phyloP scores from a whole-genome alignment of 2,113 vertebrate genomes.

The Petromus typicus region DNA sequence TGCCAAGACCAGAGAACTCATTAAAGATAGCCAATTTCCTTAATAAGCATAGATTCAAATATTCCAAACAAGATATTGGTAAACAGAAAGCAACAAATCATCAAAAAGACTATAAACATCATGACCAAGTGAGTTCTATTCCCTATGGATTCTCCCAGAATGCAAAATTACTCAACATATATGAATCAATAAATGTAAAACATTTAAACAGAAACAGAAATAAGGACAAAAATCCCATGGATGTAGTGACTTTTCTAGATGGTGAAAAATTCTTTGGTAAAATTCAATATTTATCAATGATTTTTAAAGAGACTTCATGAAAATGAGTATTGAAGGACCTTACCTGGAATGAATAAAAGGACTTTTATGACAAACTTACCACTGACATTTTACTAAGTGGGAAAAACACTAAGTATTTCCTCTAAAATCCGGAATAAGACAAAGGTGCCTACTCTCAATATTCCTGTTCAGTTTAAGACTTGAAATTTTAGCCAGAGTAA shows the following conservation, averaged over 20 bases:
- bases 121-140: neutral
- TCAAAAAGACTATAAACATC: neutral
- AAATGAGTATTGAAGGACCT: neutral
- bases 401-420: neutral
- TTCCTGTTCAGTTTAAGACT: neutral
- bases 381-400: neutral
- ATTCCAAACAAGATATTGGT: neutral
- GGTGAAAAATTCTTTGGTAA: neutral
- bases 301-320: neutral
- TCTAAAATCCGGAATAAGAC: neutral
- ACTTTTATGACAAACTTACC: neutral
- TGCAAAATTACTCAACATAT: neutral
- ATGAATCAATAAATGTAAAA: neutral
- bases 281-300: neutral
- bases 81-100: neutral
- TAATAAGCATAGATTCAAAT: neutral
- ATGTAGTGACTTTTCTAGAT: neutral
- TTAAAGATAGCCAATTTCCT: neutral
- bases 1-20: neutral
- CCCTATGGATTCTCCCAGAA: neutral
- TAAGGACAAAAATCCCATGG: neutral
- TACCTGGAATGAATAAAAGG: neutral
- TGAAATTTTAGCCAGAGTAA: neutral
- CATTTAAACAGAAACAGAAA: neutral
- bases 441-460: neutral